A percentile compares a stretch with the other conserved stretches of the same genome.
phyloP scores from a whole-genome alignment of 2,888 invertebrate genomes.

The Drosophila fulvimacula region DNA sequence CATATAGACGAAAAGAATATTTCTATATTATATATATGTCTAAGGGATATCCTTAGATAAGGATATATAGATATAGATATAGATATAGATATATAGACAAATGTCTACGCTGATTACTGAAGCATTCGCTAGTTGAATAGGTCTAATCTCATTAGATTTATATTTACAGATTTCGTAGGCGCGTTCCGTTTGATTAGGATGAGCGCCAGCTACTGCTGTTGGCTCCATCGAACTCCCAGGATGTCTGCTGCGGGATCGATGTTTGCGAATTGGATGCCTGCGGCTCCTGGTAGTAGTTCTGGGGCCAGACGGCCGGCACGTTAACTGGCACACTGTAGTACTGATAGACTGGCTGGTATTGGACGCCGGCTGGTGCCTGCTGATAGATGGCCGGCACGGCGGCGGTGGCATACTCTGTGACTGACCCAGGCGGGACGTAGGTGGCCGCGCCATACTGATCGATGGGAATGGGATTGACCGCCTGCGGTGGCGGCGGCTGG shows the following conservation, averaged over 20 bases:
- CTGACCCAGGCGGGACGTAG: neutral
- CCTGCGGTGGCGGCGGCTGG: neutral
- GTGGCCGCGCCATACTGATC: conserved; percentile 6
- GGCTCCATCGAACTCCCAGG: conserved; percentile 26
- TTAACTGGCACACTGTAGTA: conserved; percentile 38
- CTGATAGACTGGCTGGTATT: conserved; percentile 38
- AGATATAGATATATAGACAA: neutral
- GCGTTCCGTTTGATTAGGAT: conserved; percentile 5
- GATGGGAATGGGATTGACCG: conserved; percentile 6
- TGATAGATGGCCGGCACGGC: conserved; percentile 15
- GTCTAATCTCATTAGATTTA: neutral
- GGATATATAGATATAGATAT: neutral
- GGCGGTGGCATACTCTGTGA: neutral
- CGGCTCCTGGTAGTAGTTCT: conserved; percentile 18
- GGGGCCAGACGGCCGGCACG: conserved; percentile 18
- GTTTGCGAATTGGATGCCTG: neutral
- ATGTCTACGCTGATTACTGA: conserved; percentile 2
- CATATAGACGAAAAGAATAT: too few species aligned
- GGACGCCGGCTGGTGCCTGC: conserved; percentile 12
- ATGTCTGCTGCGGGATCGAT: neutral
- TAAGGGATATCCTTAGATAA: too few species aligned
- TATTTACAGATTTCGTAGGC: conserved; percentile 31
- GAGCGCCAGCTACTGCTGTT: conserved; percentile 12
- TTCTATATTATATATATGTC: too few species aligned
- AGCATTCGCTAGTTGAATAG: conserved; percentile 9